A percentile compares a stretch with the other conserved stretches of the same genome.
phyloP scores from a whole-genome alignment of 2,888 invertebrate genomes.

The Dendrolimus houi region DNA sequence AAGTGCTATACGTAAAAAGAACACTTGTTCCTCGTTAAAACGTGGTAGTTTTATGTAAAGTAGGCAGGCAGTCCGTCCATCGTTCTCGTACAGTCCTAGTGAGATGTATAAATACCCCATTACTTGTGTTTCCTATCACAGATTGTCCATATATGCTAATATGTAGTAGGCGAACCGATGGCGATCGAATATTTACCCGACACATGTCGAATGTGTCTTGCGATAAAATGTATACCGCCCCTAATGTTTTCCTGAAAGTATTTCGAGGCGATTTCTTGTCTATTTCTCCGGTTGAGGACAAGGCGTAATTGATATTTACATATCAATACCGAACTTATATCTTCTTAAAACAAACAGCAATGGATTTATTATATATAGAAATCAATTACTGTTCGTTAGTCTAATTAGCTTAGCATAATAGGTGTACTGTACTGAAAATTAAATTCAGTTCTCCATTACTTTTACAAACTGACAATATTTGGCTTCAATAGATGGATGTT shows the following conservation, averaged over 20 bases:
- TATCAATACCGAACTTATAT: too few relatives aligned
- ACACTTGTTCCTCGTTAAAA: neutral
- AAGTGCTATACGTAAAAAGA: neutral
- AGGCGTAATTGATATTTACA: too few relatives aligned
- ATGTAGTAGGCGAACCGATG: constrained; percentile 10
- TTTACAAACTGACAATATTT: too few relatives aligned
- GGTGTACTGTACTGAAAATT: too few relatives aligned
- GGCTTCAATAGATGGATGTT: too few relatives aligned
- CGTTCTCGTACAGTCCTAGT: neutral
- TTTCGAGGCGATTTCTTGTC: neutral
- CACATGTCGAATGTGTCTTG: constrained; percentile 21
- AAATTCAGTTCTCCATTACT: too few relatives aligned
- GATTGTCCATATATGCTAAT: constrained; percentile 28
- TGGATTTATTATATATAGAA: too few relatives aligned
- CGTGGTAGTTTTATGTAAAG: neutral
- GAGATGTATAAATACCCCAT: constrained; percentile 25
- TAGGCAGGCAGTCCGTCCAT: neutral
- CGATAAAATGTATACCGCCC: constrained; percentile 14
- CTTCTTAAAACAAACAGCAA: too few relatives aligned
- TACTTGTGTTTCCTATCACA: constrained; percentile 15
- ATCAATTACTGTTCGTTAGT: too few relatives aligned
- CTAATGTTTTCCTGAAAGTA: too few relatives aligned
- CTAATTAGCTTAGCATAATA: too few relatives aligned
- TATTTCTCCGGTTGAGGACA: neutral
- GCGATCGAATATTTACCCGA: constrained; percentile 25